Conservation (phyloP, 2,888 invertebrate genomes). For the Luffia ferchaultella region DNA sequence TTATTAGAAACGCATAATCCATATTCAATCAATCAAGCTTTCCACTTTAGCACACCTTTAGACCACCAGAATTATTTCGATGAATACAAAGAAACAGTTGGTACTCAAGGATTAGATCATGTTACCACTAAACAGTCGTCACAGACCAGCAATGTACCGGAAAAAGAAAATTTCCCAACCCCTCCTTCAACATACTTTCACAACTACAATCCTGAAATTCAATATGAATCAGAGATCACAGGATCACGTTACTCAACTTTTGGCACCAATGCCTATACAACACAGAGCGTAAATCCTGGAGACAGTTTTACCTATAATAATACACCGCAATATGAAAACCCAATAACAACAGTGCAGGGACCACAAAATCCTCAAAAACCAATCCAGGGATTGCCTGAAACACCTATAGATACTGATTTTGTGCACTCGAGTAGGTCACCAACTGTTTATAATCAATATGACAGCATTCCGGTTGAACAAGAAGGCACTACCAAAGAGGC, state of each 20-base stretch:
- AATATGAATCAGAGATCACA: constrained; percentile 38
- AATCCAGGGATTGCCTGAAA: too few relatives aligned
- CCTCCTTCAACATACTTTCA: constrained; percentile 28
- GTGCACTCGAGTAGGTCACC: constrained; percentile 25
- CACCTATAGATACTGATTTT: not conserved
- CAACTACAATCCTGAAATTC: constrained; percentile 48
- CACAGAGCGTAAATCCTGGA: constrained; percentile 23
- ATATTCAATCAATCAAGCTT: constrained; percentile 57
- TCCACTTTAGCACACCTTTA: constrained; percentile 54
- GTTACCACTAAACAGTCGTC: not conserved
- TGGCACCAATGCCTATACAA: constrained; percentile 30
- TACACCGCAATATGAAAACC: not conserved
- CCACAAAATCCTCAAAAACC: too few relatives aligned
- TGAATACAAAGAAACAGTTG: constrained; percentile 38
- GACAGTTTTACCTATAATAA: not conserved
- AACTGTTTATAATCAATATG: constrained; percentile 31
- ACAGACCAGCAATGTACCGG: not conserved
- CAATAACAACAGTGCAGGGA: too few relatives aligned
- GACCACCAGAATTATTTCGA: constrained; percentile 51
- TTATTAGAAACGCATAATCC: constrained; percentile 56
- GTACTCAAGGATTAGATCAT: constrained; percentile 22
- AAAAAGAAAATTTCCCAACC: constrained; percentile 5
- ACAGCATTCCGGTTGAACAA: constrained; percentile 27
- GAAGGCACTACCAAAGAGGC: constrained; percentile 20
- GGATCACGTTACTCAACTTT: constrained; percentile 35